A percentile compares a stretch with the other conserved stretches of the same genome.
These are phyloP conservation scores for Drosophila ogumai DNA, from an alignment of 1,140 invertebrate species.

Conservation along the genomic window DNA sequence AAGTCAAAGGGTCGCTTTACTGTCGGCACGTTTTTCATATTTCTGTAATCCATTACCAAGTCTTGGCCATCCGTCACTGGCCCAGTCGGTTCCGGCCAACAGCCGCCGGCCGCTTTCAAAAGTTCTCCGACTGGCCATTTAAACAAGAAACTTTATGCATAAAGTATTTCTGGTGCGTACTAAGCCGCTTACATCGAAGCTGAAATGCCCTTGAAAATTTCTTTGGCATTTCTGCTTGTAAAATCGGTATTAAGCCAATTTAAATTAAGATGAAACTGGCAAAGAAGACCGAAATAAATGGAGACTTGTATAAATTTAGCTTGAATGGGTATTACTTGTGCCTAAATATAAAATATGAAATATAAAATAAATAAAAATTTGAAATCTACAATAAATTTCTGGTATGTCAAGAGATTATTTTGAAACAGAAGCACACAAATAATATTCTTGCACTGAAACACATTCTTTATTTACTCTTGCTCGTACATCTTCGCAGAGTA, in stretches of 20 bases:
- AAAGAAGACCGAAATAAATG: background rate
- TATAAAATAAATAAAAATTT: background rate
- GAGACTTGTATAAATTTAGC: background rate
- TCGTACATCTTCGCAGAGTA: constrained; percentile 25
- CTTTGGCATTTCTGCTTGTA: background rate
- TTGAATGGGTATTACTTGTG: background rate
- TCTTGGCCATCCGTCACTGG: constrained; percentile 43
- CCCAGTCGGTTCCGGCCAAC: background rate
- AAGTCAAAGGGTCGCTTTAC: constrained; percentile 42
- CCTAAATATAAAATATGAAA: background rate
- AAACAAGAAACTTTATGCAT: constrained; percentile 40
- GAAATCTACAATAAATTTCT: background rate
- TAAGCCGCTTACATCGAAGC: constrained; percentile 20
- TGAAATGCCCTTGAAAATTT: constrained; percentile 31
- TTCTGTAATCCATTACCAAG: constrained; percentile 58
- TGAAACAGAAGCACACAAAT: background rate
- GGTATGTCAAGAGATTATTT: background rate
- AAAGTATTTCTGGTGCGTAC: constrained; percentile 23
- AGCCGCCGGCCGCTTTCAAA: constrained; percentile 32
- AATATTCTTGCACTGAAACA: background rate
- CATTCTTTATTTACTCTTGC: background rate
- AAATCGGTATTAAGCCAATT: constrained; percentile 2
- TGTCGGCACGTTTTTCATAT: constrained; percentile 58
- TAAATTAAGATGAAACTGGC: constrained; percentile 6
- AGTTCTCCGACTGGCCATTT: constrained; percentile 38